Evolutionary conservation across 2,888 invertebrate genomes (phyloP).

Genomic region (Diaprepes abbreviatus): DNA sequence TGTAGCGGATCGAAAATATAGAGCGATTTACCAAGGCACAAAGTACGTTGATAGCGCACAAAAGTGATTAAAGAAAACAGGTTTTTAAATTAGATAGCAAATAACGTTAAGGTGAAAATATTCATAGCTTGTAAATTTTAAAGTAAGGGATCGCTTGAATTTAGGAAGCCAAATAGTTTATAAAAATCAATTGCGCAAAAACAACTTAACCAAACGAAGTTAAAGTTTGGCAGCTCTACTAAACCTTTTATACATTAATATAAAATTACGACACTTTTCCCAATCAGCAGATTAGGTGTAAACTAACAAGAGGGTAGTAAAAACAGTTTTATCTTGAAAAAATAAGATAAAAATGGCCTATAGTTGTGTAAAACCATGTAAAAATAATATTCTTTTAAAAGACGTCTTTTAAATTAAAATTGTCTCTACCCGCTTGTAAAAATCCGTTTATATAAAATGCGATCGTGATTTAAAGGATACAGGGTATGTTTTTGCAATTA

Average conservation of each 20-base stretch:
- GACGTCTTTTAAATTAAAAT: slow-evolving; percentile 28
- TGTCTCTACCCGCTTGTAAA: slow-evolving; percentile 48
- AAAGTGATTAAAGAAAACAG: slow-evolving; percentile 34
- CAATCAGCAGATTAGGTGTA: slow-evolving; percentile 39
- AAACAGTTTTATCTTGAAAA: slow-evolving; percentile 49
- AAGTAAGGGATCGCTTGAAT: slow-evolving; percentile 37
- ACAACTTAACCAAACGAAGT: slow-evolving; percentile 51
- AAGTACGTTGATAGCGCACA: slow-evolving; percentile 43
- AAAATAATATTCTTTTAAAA: slow-evolving; percentile 40
- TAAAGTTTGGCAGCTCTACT: slow-evolving; percentile 56
- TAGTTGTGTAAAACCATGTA: slow-evolving; percentile 39
- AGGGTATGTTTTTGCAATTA: slow-evolving; percentile 95
- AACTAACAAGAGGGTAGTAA: slow-evolving; percentile 43
- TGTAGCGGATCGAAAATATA: slow-evolving; percentile 25
- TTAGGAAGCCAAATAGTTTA: slow-evolving; percentile 41
- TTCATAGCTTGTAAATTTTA: slow-evolving; percentile 40
- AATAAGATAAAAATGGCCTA: slow-evolving; percentile 44
- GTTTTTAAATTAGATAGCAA: slow-evolving; percentile 42
- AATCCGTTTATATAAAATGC: slow-evolving; percentile 58
- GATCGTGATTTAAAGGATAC: slow-evolving; percentile 88
- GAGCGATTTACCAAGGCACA: slow-evolving; percentile 30
- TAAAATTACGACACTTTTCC: slow-evolving; percentile 24
- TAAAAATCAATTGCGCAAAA: slow-evolving; percentile 1
- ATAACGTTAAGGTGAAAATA: slow-evolving; percentile 43
- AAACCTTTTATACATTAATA: slow-evolving; percentile 19